Evolutionary conservation across 2,888 invertebrate species (phyloP), one percentile per base, ranked within the genome.

Genomic region (Phorcus lineatus): DNA sequence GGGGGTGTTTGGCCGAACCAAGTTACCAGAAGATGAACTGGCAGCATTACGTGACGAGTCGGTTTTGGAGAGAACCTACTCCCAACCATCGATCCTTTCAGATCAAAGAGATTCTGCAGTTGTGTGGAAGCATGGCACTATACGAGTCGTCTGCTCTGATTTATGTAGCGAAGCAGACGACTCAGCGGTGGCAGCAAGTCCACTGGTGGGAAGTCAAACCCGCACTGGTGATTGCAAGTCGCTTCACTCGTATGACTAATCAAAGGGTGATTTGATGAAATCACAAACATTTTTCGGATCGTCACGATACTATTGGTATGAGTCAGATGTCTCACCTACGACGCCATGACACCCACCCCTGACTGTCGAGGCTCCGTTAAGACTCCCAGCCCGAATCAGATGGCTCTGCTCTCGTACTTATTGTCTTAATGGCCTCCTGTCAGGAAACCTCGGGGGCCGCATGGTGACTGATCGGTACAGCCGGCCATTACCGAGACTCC

Each of bases 81-180:
- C 31, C 40, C 70, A n/a, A 13, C 11, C 19, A 36, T 40, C 36
- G 40, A 36, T 40, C 70, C 31, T n/a, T n/a, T 9, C 31, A 70
- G 36, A 70, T 70, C 36, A 70, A 70, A 70, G 70, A 28, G 40
- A 31, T 40, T 36, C 40, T 19, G 19, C 19, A 36, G 19, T 31
- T 40, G 70, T 70, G 40, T 36, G 70, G 70, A 22, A 36, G 36
- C 40, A 36, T 40, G n/a, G 31, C 28, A 36, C 36, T 19, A 19
- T 31, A 19, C 19, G 11, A 19, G 70, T 70, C 70, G 70, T 70
- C 70, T 70, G 70, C 70, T 70, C 70, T 31, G 36, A 70, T 70
- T 70, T 70, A 70, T 70, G 28, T 70, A 28, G 62, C 28, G 24
- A 47, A 31, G 62, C 62, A 62, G 62, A 62, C 62, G 62, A 62